Evolutionary conservation across 2,888 invertebrate species (phyloP).

Genomic region (Calephelis perditalis): DNA sequence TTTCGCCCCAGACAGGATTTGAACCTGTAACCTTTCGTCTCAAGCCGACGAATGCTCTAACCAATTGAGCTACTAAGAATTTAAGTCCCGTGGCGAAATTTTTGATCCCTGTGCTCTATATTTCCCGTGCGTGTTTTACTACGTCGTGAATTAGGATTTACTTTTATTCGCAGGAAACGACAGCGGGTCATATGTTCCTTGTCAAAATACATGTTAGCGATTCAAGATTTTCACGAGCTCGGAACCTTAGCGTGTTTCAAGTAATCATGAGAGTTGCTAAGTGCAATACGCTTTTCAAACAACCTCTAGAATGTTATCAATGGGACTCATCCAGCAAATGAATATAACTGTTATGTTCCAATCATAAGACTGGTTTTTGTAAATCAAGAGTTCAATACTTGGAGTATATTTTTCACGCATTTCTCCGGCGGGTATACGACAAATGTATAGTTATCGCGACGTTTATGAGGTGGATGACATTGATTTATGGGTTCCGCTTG

Average conservation of each 20-base stretch:
- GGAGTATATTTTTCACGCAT: constrained; percentile 22
- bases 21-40: no score
- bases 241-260: constrained; percentile 2
- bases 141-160: not conserved
- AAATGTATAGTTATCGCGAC: constrained; percentile 29
- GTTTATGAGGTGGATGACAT: constrained; percentile 25
- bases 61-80: no score
- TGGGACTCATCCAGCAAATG: not conserved
- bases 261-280: constrained; percentile 7
- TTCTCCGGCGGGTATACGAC: constrained; percentile 23
- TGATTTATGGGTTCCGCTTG: constrained; percentile 23
- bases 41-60: no score
- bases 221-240: constrained; percentile 2
- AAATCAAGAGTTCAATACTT: not conserved
- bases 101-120: no score
- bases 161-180: not conserved
- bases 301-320: constrained; percentile 9
- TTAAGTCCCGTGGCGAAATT: no score
- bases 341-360: not conserved
- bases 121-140: no score
- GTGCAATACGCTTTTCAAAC: constrained; percentile 10
- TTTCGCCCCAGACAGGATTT: no score
- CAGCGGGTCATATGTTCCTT: constrained; percentile 1
- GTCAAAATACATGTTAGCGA: constrained; percentile 1
- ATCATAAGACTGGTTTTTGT: not conserved